Conservation (phyloP, 2,888 invertebrate species). For the Rhodophaea formosa region DNA sequence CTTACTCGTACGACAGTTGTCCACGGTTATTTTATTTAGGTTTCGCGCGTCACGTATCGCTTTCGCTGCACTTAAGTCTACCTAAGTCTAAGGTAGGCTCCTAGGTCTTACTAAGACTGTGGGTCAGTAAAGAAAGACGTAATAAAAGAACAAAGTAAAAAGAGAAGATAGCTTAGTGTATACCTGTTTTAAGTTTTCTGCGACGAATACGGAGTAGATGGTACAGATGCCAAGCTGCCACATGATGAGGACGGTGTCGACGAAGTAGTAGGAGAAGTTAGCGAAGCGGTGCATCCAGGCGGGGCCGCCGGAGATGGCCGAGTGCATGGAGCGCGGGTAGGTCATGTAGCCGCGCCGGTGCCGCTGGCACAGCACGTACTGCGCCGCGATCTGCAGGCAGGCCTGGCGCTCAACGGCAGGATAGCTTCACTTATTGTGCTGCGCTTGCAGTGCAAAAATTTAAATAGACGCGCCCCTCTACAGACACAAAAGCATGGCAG, state of each 20-base stretch:
- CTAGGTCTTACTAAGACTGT: no score
- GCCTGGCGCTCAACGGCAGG: no score
- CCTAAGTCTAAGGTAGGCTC: no score
- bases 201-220: slow-evolving; percentile 91
- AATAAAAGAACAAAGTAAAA: neutral
- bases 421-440: no score
- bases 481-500: no score
- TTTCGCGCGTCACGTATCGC: no score
- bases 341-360: slow-evolving; percentile 82
- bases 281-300: slow-evolving; percentile 68
- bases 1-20: no score
- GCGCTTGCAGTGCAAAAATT: no score
- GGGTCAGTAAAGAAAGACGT: neutral
- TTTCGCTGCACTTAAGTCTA: no score
- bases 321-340: slow-evolving; percentile 88
- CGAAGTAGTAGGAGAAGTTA: slow-evolving; percentile 66
- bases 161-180: neutral
- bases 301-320: slow-evolving; percentile 87
- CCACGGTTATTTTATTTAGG: no score
- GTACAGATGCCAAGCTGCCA: slow-evolving; percentile 95
- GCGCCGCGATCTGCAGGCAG: slow-evolving; percentile 70
- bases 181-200: slow-evolving; percentile 84
- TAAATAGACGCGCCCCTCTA: no score
- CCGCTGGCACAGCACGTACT: slow-evolving; percentile 79
- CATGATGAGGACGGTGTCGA: slow-evolving; percentile 83